Percentiles rank a stretch among this genome's conserved stretches.
phyloP scores from a whole-genome alignment of 2,113 vertebrate species.

The Bubo scandiacus region DNA sequence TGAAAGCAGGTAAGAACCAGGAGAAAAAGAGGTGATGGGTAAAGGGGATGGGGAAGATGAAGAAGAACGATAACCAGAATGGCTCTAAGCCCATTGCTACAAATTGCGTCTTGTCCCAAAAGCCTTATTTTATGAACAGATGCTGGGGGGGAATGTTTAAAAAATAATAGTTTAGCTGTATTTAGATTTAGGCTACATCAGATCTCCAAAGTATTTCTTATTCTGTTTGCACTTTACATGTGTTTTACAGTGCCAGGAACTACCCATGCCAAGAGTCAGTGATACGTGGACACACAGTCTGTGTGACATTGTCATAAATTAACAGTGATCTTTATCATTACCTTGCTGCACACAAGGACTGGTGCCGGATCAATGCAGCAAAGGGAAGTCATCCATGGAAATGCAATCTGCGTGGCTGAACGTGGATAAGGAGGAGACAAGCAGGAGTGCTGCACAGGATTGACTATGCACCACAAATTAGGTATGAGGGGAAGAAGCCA shows the following conservation, averaged over 20 bases:
- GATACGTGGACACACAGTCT: neutral
- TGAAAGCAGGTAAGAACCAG: neutral
- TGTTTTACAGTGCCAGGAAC: neutral
- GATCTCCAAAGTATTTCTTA: neutral
- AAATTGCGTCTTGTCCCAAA: neutral
- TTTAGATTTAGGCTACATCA: neutral
- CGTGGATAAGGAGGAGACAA: neutral
- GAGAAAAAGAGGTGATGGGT: neutral
- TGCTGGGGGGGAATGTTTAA: neutral
- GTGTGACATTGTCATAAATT: neutral
- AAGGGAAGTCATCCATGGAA: neutral
- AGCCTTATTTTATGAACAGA: neutral
- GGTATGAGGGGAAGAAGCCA: neutral
- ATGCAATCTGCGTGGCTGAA: neutral
- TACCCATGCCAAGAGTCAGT: neutral
- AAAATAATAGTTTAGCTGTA: neutral
- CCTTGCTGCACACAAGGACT: neutral
- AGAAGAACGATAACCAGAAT: neutral
- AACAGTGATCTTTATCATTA: accelerated
- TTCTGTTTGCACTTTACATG: neutral
- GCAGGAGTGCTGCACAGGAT: neutral
- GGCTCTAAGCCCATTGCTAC: neutral
- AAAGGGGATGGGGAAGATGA: neutral
- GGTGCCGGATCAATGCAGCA: neutral
- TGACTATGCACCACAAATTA: neutral